Conservation (phyloP, 2,797 vertebrate genomes). For the Nothura maculosa region DNA sequence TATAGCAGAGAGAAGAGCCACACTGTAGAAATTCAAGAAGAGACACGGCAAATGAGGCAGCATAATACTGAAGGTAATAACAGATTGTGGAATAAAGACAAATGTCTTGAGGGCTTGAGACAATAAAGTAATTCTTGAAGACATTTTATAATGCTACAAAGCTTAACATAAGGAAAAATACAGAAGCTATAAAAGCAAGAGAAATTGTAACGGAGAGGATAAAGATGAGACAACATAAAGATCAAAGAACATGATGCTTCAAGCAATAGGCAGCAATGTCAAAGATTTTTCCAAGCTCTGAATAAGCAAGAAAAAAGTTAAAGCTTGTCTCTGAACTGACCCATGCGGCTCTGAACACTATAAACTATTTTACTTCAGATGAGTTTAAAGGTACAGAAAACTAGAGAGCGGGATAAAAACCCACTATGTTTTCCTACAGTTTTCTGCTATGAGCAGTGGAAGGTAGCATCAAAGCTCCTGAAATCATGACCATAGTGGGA, state of each 20-base stretch:
- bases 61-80: slow-evolving; percentile 43
- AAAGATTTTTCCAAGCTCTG: slow-evolving; percentile 34
- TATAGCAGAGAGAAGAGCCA: not conserved
- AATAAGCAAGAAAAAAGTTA: slow-evolving; percentile 26
- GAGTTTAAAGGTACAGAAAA: not conserved
- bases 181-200: slow-evolving; percentile 47
- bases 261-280: slow-evolving; percentile 47
- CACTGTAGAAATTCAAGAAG: not conserved
- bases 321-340: slow-evolving; percentile 39
- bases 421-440: not conserved
- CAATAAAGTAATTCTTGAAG: slow-evolving; percentile 67
- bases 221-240: slow-evolving; percentile 58
- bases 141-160: slow-evolving; percentile 65
- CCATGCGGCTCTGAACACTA: slow-evolving; percentile 27
- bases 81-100: slow-evolving; percentile 56
- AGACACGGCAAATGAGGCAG: not conserved
- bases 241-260: slow-evolving; percentile 64
- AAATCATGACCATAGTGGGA: not conserved
- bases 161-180: slow-evolving; percentile 66
- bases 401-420: not conserved
- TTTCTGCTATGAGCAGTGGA: not conserved
- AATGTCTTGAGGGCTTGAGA: slow-evolving; percentile 54
- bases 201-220: slow-evolving; percentile 39
- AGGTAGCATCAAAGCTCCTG: not conserved
- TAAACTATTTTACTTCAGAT: not conserved